These are phyloP conservation scores for Coenonympha arcania DNA, from an alignment of 2,888 invertebrate genomes.

Conservation along the genomic window DNA sequence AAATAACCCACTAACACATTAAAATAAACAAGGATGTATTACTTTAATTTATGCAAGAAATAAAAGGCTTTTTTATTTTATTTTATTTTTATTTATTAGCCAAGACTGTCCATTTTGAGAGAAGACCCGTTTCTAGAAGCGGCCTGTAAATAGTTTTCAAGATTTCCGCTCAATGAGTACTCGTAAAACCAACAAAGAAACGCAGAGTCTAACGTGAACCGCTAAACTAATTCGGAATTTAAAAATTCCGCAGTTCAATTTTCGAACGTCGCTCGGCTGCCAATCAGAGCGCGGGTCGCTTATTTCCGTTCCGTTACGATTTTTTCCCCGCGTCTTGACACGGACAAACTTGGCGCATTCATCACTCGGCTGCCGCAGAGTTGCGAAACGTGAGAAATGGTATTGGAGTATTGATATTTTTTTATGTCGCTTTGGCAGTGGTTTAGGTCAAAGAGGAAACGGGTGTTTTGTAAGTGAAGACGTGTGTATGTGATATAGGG, in stretches of 20 bases:
- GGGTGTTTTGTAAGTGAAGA: not conserved
- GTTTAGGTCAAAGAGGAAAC: not conserved
- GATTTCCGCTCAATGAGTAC: too few relatives aligned
- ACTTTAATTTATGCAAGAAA: too few relatives aligned
- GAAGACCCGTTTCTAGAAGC: too few relatives aligned
- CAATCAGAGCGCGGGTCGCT: slow-evolving; percentile 56
- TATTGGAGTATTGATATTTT: slow-evolving; percentile 2
- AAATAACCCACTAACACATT: too few relatives aligned
- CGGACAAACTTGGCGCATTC: slow-evolving; percentile 65
- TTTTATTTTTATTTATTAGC: too few relatives aligned
- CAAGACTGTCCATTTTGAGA: not conserved
- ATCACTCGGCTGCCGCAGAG: slow-evolving; percentile 44
- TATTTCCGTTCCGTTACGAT: slow-evolving; percentile 52
- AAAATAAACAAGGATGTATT: too few relatives aligned
- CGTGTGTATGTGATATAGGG: not conserved
- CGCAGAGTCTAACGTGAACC: too few relatives aligned
- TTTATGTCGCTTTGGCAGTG: not conserved
- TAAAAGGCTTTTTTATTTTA: too few relatives aligned
- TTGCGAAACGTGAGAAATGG: slow-evolving; percentile 3
- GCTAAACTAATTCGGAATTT: slow-evolving; percentile 12
- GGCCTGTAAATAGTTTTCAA: too few relatives aligned
- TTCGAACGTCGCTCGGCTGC: slow-evolving; percentile 40
- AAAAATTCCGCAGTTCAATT: slow-evolving; percentile 30
- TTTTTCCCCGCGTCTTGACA: slow-evolving; percentile 56
- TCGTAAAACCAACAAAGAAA: too few relatives aligned